Conservation (phyloP, 2,797 vertebrate species). For the Carcharodon carcharias region DNA sequence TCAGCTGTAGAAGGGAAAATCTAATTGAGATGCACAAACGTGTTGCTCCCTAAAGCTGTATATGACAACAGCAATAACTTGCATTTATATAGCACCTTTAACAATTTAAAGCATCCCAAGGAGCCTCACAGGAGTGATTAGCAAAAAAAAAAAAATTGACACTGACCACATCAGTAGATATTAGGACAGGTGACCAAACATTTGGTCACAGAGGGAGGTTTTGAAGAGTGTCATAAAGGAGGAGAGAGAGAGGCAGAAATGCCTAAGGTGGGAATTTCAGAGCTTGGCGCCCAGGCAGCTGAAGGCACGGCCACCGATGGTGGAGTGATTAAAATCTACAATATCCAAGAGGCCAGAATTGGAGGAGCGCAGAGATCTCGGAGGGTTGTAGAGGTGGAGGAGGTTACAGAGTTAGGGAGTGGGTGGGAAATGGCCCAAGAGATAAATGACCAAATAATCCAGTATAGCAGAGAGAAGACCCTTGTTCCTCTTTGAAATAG, state of each 20-base stretch:
- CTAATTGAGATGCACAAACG: not conserved
- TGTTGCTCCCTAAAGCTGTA: not conserved
- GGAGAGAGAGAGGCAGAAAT: not conserved
- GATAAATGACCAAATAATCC: not conserved
- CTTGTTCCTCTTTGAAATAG: not conserved
- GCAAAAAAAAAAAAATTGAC: not conserved
- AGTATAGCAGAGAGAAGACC: not conserved
- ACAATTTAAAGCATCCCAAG: not conserved
- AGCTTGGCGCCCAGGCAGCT: not conserved
- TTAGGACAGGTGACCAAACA: not conserved
- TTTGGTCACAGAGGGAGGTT: not conserved
- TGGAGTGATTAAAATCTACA: not conserved
- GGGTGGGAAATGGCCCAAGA: no score
- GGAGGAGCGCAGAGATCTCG: not conserved
- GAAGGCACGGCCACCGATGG: not conserved
- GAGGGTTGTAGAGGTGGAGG: not conserved
- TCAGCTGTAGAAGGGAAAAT: no score
- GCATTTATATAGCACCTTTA: not conserved
- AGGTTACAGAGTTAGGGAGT: not conserved
- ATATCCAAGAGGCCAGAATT: no score
- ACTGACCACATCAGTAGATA: not conserved
- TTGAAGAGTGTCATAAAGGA: not conserved
- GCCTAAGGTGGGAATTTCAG: not conserved
- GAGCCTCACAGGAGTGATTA: not conserved
- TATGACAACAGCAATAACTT: not conserved